Percentiles rank a stretch among this genome's conserved stretches.
Conservation (phyloP, 2,113 vertebrate genomes). For the Acrocephalus arundinaceus region DNA sequence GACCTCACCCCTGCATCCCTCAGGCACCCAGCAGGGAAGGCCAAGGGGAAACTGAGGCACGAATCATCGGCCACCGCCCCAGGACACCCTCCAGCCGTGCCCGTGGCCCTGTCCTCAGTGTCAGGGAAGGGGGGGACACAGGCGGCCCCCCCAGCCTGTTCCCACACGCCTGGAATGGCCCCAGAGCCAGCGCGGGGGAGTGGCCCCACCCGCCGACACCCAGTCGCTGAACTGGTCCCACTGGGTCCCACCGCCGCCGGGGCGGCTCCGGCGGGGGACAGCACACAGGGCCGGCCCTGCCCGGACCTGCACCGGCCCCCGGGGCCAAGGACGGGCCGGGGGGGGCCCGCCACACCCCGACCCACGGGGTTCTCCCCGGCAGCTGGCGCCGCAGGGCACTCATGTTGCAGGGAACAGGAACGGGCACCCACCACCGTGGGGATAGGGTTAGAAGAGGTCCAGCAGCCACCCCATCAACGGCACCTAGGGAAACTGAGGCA, state of each 20-base stretch:
- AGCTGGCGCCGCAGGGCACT: background rate
- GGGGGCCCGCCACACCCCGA: background rate
- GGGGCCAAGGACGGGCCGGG: constrained; percentile 1
- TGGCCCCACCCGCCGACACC: constrained; percentile 50
- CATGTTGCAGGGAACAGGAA: background rate
- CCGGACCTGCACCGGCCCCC: constrained; percentile 22
- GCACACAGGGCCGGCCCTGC: constrained; percentile 46
- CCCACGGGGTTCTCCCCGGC: background rate
- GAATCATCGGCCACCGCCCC: rapidly evolving
- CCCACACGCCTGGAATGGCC: constrained; percentile 36
- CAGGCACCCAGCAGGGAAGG: background rate
- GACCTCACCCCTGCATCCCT: background rate
- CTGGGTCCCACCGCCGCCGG: constrained; percentile 53
- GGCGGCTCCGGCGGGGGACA: constrained; percentile 52
- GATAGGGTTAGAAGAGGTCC: background rate
- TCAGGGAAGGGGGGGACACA: background rate
- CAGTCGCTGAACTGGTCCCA: constrained; percentile 58
- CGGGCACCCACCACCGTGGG: background rate
- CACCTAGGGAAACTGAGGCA: background rate
- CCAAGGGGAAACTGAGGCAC: background rate
- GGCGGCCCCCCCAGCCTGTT: background rate
- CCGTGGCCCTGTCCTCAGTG: background rate
- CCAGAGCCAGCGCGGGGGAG: constrained; percentile 41
- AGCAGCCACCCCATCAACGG: rapidly evolving
- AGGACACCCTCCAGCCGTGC: background rate